Evolutionary conservation across 2,888 invertebrate genomes (phyloP), one percentile per base, ranked within the genome.

Genomic region (Drosophila paucipuncta): DNA sequence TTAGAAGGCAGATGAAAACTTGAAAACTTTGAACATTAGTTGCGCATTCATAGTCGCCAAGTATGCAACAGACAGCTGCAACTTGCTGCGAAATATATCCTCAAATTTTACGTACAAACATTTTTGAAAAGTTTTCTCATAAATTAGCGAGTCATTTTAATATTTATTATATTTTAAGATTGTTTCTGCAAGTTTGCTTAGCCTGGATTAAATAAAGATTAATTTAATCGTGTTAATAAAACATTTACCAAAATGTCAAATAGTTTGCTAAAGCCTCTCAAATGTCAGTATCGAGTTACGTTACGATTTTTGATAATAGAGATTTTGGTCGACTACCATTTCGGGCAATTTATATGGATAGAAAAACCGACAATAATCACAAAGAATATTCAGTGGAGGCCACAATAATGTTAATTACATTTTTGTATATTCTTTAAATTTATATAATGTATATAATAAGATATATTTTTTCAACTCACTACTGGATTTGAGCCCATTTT

Each of bases 401-500:
- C n/a, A 5, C 11, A 11, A n/a, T 11, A n/a, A n/a, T 5, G 1
- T n/a, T 43, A 43, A 11, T 18, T 18, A 18, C 4, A 49, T 16
- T 28, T 7, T 28, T 16, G 7, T 49, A 4, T 49, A 28, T 28
- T 49, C 4, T 47, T 49, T 7, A 49, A 16, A 18, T 25, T 16
- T 16, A 25, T 9, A 16, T 47, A 9, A 47, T 4, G 25, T 1
- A 2, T 25, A 25, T 9, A 9, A 16, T 16, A 25, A 2, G 7
- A 47, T 47, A 4, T 16, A 13, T 25, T 1, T 47, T 7, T 37
- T 55, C 2, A 22, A 94, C 95, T 95, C 94, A 98, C 98, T 94
- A 98, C 97, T 49, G 97, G 96, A 89, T 97, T 96, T 28, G 96
- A 96, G 91, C 98, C 98, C 85, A 98, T 96, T 83, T 96, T 95